Evolutionary conservation across 2,797 vertebrate genomes (phyloP), one percentile per base, ranked within the genome.

Genomic region (Rhinoraja longicauda): DNA sequence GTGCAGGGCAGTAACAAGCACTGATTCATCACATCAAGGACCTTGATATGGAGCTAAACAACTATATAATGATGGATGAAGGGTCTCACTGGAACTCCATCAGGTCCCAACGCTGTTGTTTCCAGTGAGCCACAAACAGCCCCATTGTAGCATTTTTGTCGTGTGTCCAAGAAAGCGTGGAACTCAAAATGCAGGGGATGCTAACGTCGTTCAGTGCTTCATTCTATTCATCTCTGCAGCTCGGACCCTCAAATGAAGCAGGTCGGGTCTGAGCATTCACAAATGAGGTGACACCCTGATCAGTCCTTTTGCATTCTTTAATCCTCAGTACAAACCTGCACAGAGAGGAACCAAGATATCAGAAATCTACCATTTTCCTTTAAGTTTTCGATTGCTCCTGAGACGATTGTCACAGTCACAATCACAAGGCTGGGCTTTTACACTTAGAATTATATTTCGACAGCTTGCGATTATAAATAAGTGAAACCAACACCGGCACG

Each of bases 161-260:
- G 64, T 9, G 6, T 62, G 62, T 88, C 84, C 84, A 88, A 64
- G n/a, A 67, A 88, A 67, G 32, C 84, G 67, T 36, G 45, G 84
- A 88, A 88, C 36, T 32, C 62, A 36, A 36, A 67, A 88, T 88
- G 88, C 84, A 88, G 84, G 84, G 88, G 64, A 88, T 64, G 59
- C 84, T 88, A 88, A 36, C 21, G 32, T 62, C 64, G 59, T 88
- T 88, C n/a, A 67, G 39, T 67, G 62, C 62, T 36, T 88, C 32
- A 26, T 67, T 67, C 84, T 67, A 21, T 88, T 88, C 26, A 59
- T 86, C n/a, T 10, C 59, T 67, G 62, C 1, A 6, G 8, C 84
- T 88, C 36, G 21, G 6, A 88, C 2, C 6, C 32, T 8, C 62
- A 36, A 7, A 36, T 21, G 62, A 88, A 88, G 59, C 32, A 67